Conservation (phyloP, 1,140 invertebrate species). For the Medauroidea extradentata region DNA sequence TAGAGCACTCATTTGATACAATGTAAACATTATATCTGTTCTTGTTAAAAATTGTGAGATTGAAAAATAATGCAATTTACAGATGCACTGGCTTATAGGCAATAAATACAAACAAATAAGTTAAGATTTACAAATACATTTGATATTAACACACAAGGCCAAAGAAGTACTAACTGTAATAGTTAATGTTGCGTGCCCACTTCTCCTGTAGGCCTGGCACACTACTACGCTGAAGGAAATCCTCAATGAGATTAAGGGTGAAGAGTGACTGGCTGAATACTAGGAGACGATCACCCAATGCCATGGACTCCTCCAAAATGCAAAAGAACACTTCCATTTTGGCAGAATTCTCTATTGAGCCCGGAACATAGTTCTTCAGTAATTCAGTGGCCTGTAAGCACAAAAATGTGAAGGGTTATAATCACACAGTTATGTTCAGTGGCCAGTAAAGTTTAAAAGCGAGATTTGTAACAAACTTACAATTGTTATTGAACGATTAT, state of each 20-base stretch:
- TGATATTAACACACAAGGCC: no score
- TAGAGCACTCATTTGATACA: no score
- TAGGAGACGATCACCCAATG: constrained; percentile 84
- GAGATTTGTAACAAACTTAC: no score
- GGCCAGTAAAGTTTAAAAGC: not conserved
- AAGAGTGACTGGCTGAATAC: constrained; percentile 96
- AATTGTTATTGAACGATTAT: not conserved
- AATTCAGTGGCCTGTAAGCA: constrained; percentile 67
- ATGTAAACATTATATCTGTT: no score
- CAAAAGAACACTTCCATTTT: constrained; percentile 95
- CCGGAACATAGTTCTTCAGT: constrained; percentile 82
- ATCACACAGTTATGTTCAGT: not conserved
- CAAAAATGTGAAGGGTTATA: not conserved
- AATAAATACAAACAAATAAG: no score
- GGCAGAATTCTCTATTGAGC: constrained; percentile 86
- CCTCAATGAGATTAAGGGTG: constrained; percentile 95
- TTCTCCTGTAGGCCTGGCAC: constrained; percentile 67
- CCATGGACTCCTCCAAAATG: constrained; percentile 85
- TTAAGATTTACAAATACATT: no score
- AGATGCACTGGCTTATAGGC: no score
- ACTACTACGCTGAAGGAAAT: constrained; percentile 77
- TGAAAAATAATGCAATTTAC: no score
- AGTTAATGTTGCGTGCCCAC: constrained; percentile 85
- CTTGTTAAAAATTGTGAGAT: no score
- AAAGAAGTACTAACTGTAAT: constrained; percentile 86